Percentiles rank a stretch among this genome's conserved stretches.
Evolutionary conservation across 1,140 invertebrate species (phyloP).

Genomic region (Psilanteris sp.): DNA sequence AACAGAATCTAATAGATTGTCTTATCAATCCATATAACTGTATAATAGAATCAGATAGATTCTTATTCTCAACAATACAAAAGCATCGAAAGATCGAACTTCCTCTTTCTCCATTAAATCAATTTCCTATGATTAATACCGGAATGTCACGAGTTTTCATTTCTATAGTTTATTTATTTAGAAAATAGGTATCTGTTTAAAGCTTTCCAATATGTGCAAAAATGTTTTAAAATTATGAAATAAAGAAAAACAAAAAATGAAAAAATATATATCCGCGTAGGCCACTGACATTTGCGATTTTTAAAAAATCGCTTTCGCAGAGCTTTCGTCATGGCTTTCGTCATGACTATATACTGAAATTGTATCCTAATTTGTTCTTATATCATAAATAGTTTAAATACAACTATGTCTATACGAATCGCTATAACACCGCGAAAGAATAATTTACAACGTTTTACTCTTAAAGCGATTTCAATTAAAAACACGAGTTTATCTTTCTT

Average conservation of each 20-base stretch:
- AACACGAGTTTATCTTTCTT: slow-evolving; percentile 1
- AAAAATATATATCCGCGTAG: slow-evolving; percentile 50
- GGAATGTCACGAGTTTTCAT: slow-evolving; percentile 73
- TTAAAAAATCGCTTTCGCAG: slow-evolving; percentile 25
- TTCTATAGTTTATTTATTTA: slow-evolving; percentile 16
- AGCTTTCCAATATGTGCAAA: slow-evolving; percentile 35
- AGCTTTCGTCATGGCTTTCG: slow-evolving; percentile 33
- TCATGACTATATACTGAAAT: slow-evolving; percentile 45
- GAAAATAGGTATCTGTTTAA: not conserved
- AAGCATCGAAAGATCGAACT: slow-evolving; percentile 55
- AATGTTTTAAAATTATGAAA: slow-evolving; percentile 17
- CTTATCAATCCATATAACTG: too few relatives aligned
- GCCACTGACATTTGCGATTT: slow-evolving; percentile 51
- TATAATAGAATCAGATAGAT: too few relatives aligned
- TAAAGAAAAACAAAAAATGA: slow-evolving; percentile 25
- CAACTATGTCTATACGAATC: slow-evolving; percentile 52
- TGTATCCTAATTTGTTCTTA: slow-evolving; percentile 59
- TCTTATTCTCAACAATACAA: too few relatives aligned
- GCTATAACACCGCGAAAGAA: slow-evolving; percentile 55
- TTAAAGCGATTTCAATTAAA: not conserved
- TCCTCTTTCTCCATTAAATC: slow-evolving; percentile 65
- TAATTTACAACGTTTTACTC: slow-evolving; percentile 50
- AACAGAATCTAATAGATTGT: too few relatives aligned
- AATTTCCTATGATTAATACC: slow-evolving; percentile 71
- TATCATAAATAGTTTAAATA: slow-evolving; percentile 61